A percentile compares a stretch with the other conserved stretches of the same genome.
Conservation (phyloP, 2,113 vertebrate genomes). For the Brachyistius frenatus region DNA sequence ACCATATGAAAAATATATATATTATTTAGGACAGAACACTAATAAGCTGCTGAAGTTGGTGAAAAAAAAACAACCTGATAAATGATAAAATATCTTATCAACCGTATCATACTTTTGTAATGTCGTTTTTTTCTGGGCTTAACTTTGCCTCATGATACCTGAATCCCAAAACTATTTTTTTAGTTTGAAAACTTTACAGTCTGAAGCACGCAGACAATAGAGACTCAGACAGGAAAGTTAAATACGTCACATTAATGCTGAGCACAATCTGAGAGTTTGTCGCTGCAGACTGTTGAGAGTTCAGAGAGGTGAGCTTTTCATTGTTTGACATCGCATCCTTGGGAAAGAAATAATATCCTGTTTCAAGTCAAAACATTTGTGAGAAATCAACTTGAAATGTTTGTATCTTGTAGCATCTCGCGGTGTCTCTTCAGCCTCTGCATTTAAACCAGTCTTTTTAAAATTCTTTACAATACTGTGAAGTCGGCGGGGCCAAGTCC, state of each 20-base stretch:
- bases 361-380: conserved; percentile 3
- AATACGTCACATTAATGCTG: background rate
- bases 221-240: conserved; percentile 3
- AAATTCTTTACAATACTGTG: background rate
- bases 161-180: too few species aligned
- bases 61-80: background rate
- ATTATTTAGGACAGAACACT: background rate
- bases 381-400: background rate
- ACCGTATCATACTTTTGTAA: too few species aligned
- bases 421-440: background rate
- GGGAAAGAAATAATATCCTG: background rate
- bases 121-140: too few species aligned
- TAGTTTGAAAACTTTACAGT: too few species aligned
- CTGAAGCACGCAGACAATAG: too few species aligned
- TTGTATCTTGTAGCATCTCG: too few species aligned
- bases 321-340: background rate
- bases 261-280: background rate
- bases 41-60: background rate
- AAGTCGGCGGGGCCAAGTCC: background rate
- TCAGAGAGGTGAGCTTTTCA: background rate
- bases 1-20: background rate
- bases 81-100: too few species aligned
- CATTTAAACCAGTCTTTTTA: conserved; percentile 7
- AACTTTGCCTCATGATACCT: too few species aligned
- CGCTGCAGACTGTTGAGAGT: background rate